Percentiles rank a stretch among this genome's conserved stretches.
Evolutionary conservation across 2,888 invertebrate genomes (phyloP).

Genomic region (Epinotia bilunana): DNA sequence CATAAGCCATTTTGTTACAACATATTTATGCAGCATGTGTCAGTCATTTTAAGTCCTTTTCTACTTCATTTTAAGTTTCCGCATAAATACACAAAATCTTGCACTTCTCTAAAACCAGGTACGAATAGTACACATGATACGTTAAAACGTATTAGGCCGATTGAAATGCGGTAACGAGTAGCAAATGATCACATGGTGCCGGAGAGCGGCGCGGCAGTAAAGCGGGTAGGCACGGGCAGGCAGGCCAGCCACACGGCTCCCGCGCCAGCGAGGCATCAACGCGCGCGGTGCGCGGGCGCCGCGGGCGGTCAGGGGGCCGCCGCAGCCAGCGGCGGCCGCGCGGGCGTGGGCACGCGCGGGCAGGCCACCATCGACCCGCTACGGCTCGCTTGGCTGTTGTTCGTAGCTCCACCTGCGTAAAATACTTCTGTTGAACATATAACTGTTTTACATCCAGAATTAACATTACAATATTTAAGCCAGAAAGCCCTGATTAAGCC

Average conservation of each 20-base stretch:
- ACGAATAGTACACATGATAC: neutral
- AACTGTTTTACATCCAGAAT: conserved; percentile 13
- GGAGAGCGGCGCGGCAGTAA: conserved; percentile 59
- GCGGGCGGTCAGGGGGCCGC: conserved; percentile 80
- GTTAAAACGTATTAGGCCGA: conserved; percentile 28
- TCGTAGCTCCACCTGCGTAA: conserved; percentile 68
- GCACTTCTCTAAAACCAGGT: neutral
- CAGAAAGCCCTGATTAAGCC: neutral
- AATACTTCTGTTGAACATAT: conserved; percentile 56
- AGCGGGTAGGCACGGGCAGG: conserved; percentile 68
- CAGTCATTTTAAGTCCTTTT: neutral
- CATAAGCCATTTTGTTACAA: neutral
- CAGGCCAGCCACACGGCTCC: conserved; percentile 74
- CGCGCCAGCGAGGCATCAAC: conserved; percentile 72
- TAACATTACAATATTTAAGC: neutral
- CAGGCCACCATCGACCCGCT: conserved; percentile 85
- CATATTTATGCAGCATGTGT: neutral
- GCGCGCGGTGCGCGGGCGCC: conserved; percentile 73
- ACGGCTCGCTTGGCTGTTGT: conserved; percentile 68
- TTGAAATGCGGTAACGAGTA: conserved; percentile 32
- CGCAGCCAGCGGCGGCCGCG: conserved; percentile 75
- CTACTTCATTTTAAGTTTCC: neutral
- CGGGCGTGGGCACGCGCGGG: conserved; percentile 86
- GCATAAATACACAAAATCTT: conserved; percentile 17
- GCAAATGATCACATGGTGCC: conserved; percentile 55